These are phyloP conservation scores for Nannobrachium achirus DNA, from an alignment of 2,113 vertebrate species.

Conservation along the genomic window DNA sequence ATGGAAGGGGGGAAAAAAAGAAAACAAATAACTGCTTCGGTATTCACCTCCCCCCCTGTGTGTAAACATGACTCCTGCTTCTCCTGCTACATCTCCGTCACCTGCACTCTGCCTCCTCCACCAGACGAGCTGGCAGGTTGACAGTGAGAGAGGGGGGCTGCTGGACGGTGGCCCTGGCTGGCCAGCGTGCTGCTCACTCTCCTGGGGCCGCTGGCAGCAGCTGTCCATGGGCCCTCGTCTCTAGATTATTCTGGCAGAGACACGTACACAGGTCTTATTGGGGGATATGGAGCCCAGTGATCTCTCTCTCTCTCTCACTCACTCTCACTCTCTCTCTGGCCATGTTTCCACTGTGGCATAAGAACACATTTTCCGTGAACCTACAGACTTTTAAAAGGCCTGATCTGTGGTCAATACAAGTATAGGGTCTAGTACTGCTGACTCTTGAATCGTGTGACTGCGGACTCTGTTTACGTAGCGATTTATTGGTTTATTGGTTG, in stretches of 20 bases:
- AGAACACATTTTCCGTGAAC: conserved; percentile 34
- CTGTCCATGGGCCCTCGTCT: conserved; percentile 62
- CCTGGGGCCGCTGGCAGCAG: conserved; percentile 60
- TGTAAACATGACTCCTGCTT: too few relatives aligned
- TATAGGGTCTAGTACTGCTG: too few relatives aligned
- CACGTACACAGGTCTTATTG: conserved; percentile 17
- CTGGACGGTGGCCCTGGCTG: conserved; percentile 32
- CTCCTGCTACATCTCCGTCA: too few relatives aligned
- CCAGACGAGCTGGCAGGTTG: conserved; percentile 38
- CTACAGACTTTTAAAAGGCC: too few relatives aligned
- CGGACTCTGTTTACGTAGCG: too few relatives aligned
- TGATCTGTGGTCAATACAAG: too few relatives aligned
- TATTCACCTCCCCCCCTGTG: too few relatives aligned
- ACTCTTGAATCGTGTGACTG: too few relatives aligned
- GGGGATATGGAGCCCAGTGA: conserved; percentile 64
- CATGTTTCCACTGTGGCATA: conserved; percentile 11
- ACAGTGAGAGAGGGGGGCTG: conserved; percentile 51
- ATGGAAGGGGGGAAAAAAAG: too few relatives aligned
- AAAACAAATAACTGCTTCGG: too few relatives aligned
- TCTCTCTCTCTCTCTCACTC: conserved; percentile 28
- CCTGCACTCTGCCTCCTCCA: background rate
- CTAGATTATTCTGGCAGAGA: conserved; percentile 62
- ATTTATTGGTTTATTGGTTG: too few relatives aligned
- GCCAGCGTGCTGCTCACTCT: conserved; percentile 37
- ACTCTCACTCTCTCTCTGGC: conserved; percentile 29